Evolutionary conservation across 2,797 vertebrate genomes (phyloP).

Genomic region (Anguilla marmorata): DNA sequence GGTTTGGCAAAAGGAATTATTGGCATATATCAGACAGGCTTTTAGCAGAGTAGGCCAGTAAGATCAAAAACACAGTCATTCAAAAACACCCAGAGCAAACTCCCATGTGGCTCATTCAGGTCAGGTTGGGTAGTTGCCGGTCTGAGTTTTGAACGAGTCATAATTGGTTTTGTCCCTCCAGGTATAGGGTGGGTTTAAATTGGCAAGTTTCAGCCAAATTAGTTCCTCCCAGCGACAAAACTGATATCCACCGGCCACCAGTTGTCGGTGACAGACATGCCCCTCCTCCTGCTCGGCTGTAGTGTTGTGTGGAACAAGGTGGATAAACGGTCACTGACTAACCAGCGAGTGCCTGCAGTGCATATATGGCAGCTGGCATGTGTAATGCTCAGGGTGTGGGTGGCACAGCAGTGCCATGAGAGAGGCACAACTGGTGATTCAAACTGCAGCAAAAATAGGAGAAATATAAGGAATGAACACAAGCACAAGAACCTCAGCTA

Average conservation of each 20-base stretch:
- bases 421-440: background rate
- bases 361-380: background rate
- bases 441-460: background rate
- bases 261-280: background rate
- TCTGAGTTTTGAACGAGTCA: background rate
- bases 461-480: background rate
- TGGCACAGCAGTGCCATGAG: background rate
- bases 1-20: background rate
- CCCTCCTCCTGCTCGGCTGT: background rate
- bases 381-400: background rate
- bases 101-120: background rate
- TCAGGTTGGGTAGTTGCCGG: background rate
- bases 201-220: background rate
- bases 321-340: background rate
- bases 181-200: background rate
- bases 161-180: background rate
- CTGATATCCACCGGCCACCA: background rate
- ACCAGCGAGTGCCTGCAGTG: background rate
- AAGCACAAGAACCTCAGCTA: background rate
- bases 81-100: background rate
- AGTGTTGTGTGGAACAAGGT: background rate
- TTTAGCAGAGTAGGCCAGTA: background rate
- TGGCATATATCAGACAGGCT: background rate
- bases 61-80: background rate
- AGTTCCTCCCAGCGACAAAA: background rate